A percentile compares a stretch with the other conserved stretches of the same genome.
Evolutionary conservation across 2,888 invertebrate species (phyloP).

Genomic region (Ophion slaviceki): DNA sequence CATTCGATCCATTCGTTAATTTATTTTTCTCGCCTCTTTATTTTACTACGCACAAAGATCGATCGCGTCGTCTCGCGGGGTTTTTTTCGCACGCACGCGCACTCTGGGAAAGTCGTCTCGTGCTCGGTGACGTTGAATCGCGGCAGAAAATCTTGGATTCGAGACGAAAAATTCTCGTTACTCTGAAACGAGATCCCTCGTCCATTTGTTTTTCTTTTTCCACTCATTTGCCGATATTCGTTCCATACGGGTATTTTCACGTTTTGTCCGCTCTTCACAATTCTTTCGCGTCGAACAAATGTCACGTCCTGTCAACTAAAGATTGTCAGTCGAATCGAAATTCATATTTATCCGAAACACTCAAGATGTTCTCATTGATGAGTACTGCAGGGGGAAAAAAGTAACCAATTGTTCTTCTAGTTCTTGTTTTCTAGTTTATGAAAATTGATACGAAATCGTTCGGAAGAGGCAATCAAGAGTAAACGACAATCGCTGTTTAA

Average conservation of each 20-base stretch:
- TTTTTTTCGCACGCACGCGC: conserved; percentile 4
- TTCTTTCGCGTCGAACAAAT: neutral
- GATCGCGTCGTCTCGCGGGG: conserved; percentile 55
- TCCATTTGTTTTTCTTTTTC: neutral
- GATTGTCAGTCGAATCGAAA: neutral
- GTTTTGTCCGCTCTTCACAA: neutral
- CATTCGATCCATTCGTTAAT: conserved; percentile 56
- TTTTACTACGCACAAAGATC: conserved; percentile 55
- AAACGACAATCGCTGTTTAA: too few species aligned
- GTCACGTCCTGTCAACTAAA: neutral
- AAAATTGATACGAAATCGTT: too few species aligned
- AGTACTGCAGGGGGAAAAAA: too few species aligned
- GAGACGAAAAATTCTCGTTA: neutral
- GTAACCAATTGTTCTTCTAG: too few species aligned
- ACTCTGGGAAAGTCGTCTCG: neutral
- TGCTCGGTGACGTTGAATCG: conserved; percentile 15
- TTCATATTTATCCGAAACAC: neutral
- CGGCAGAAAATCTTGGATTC: neutral
- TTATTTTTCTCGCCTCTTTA: neutral
- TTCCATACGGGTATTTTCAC: neutral
- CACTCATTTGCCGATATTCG: neutral
- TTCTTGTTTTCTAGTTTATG: too few species aligned
- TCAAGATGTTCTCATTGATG: neutral
- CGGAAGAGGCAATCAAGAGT: too few species aligned
- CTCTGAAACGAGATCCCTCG: neutral